Conservation (phyloP, 2,888 invertebrate species). For the Chaetoderma sp. region DNA sequence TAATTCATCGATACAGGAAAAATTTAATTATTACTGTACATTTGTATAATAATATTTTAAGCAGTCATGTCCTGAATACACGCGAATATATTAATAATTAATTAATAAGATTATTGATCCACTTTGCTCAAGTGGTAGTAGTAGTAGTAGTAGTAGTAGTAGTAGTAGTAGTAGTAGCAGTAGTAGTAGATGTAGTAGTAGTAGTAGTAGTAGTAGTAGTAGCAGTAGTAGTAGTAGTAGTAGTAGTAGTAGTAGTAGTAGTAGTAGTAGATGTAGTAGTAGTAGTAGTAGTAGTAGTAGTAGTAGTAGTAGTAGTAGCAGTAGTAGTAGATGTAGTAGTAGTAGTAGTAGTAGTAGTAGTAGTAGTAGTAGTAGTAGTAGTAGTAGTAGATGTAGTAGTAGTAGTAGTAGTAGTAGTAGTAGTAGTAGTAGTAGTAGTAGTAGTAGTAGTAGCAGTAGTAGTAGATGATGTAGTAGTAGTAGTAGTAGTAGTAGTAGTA, state of each 20-base stretch:
- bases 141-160: background rate
- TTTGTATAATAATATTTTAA: too few relatives aligned
- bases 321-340: background rate
- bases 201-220: background rate
- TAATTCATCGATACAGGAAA: too few relatives aligned
- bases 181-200: background rate
- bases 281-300: constrained; percentile 8
- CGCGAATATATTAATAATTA: too few relatives aligned
- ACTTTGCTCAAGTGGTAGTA: background rate
- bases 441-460: constrained; percentile 3
- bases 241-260: constrained; percentile 12
- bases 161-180: background rate
- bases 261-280: constrained; percentile 6
- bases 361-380: constrained; percentile 10
- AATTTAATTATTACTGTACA: too few relatives aligned
- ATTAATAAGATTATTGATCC: too few relatives aligned
- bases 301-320: background rate
- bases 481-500: background rate
- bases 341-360: constrained; percentile 11
- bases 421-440: constrained; percentile 4
- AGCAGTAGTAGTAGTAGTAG: background rate
- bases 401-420: background rate
- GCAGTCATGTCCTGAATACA: too few relatives aligned
- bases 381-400: constrained; percentile 8
- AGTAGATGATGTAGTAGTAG: background rate